A percentile compares a stretch with the other conserved stretches of the same genome.
These are phyloP conservation scores for Mus spretus DNA, from an alignment of 2,797 vertebrate species.

Conservation along the genomic window DNA sequence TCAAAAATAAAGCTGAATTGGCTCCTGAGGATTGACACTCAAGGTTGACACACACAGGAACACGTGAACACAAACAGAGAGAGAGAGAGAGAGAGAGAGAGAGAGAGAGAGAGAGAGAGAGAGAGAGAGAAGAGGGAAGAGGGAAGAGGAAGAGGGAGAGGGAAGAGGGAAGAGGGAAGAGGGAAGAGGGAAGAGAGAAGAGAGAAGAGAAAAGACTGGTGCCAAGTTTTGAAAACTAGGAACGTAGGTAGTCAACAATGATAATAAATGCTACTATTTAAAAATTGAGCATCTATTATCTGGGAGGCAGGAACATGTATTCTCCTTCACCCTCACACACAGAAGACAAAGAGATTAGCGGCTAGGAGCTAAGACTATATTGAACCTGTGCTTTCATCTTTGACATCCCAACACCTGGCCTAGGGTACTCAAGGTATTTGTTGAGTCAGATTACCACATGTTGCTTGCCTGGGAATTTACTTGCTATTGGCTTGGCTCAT, in stretches of 20 bases:
- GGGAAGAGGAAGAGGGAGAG: no score
- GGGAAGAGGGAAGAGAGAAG: no score
- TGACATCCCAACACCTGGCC: not conserved
- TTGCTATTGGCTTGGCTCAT: constrained; percentile 8
- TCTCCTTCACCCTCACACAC: not conserved
- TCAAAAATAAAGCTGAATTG: not conserved
- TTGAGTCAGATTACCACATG: constrained; percentile 71
- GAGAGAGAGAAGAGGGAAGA: no score
- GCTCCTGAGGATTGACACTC: not conserved
- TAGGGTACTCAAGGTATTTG: constrained; percentile 40
- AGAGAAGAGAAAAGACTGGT: not conserved
- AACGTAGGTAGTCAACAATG: not conserved
- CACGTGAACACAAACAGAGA: not conserved
- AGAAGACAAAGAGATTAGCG: not conserved
- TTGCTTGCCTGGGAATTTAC: constrained; percentile 74
- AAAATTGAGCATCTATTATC: not conserved
- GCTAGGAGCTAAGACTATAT: not conserved
- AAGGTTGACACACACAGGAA: not conserved
- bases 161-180: no score
- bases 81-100: not conserved
- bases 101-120: not conserved
- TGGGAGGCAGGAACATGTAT: not conserved
- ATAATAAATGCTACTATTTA: not conserved
- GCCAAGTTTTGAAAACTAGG: not conserved
- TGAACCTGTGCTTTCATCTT: not conserved